A percentile compares a stretch with the other conserved stretches of the same genome.
These are phyloP conservation scores for Rhynchopsitta pachyrhyncha DNA, from an alignment of 2,113 vertebrate species.

Conservation along the genomic window DNA sequence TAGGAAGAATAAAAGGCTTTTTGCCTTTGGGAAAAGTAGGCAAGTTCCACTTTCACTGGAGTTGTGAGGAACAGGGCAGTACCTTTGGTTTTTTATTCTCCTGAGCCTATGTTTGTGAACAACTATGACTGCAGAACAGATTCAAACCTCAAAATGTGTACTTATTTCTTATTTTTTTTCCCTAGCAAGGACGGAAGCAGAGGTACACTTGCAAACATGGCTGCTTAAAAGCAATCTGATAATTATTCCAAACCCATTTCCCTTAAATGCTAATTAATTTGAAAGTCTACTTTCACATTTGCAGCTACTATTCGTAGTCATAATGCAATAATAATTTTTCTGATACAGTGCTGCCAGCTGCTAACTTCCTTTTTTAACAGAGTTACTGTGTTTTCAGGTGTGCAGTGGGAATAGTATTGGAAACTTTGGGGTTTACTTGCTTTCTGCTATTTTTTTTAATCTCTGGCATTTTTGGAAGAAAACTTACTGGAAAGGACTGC, in stretches of 20 bases:
- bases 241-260: not conserved
- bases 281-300: not conserved
- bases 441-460: not conserved
- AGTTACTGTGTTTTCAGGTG: not conserved
- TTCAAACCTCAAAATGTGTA: not conserved
- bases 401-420: not conserved
- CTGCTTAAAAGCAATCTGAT: not conserved
- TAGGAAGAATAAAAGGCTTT: not conserved
- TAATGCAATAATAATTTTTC: not conserved
- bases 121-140: not conserved
- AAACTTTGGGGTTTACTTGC: not conserved
- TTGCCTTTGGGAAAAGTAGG: not conserved
- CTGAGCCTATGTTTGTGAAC: not conserved
- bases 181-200: not conserved
- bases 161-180: not conserved
- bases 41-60: not conserved
- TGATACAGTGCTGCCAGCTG: not conserved
- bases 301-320: not conserved
- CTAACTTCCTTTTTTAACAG: not conserved
- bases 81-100: not conserved
- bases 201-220: not conserved
- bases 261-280: slow-evolving; percentile 33
- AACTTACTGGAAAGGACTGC: not conserved
- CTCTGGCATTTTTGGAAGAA: not conserved
- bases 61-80: not conserved